These are phyloP conservation scores for Elephantulus edwardii DNA, from an alignment of 2,113 vertebrate genomes.

Conservation along the genomic window DNA sequence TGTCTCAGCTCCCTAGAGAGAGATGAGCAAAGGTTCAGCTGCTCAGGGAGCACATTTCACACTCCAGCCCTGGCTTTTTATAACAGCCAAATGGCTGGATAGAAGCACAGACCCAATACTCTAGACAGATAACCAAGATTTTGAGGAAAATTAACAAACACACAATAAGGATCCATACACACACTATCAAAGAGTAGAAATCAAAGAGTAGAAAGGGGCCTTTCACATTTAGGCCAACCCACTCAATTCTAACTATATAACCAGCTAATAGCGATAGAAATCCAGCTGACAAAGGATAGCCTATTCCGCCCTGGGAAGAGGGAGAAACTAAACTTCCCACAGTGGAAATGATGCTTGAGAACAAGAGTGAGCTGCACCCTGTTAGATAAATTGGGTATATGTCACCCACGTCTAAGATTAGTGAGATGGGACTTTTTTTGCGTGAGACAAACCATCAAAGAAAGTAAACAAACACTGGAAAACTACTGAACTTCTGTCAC, in stretches of 20 bases:
- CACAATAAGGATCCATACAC: background rate
- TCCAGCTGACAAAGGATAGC: background rate
- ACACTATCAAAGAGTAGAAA: too few species aligned
- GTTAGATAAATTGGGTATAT: background rate
- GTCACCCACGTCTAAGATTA: background rate
- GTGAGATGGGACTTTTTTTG: background rate
- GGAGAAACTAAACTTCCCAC: background rate
- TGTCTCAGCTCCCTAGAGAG: background rate
- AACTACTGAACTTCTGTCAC: background rate
- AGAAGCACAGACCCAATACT: background rate
- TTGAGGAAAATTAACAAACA: background rate
- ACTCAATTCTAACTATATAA: background rate
- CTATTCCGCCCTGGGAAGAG: constrained; percentile 11
- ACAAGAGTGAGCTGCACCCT: background rate
- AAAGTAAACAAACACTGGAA: background rate
- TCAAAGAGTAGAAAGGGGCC: background rate
- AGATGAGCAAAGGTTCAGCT: background rate
- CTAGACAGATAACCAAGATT: background rate
- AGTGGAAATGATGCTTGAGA: background rate
- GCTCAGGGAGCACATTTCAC: background rate
- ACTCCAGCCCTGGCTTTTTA: background rate
- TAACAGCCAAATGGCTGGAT: background rate
- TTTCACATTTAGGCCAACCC: background rate
- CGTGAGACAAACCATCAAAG: background rate
- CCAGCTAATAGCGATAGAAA: background rate